phyloP scores from a whole-genome alignment of 2,797 vertebrate genomes.

The Scyliorhinus canicula region DNA sequence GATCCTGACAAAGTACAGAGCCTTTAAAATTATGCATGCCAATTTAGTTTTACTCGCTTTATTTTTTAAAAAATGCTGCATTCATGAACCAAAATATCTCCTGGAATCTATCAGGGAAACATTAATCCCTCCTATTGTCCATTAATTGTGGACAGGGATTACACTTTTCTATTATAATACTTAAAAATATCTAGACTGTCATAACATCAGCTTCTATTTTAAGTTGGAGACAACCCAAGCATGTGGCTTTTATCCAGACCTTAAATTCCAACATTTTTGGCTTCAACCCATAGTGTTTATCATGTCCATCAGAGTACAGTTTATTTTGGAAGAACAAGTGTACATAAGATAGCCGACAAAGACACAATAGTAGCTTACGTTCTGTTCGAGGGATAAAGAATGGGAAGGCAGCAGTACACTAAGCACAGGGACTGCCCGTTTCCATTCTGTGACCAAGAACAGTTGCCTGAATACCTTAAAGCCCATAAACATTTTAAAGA shows the following conservation, averaged over 20 bases:
- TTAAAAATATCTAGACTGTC: conserved; percentile 16
- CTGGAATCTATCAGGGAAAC: not conserved
- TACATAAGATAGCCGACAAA: not conserved
- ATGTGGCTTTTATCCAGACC: not conserved
- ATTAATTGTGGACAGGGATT: not conserved
- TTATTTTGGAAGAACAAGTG: conserved; percentile 25
- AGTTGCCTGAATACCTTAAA: not conserved
- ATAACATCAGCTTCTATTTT: conserved; percentile 8
- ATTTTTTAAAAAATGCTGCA: not conserved
- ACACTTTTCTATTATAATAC: conserved; percentile 29
- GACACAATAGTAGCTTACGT: not conserved
- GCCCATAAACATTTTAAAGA: not conserved
- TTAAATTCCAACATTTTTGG: conserved; percentile 10
- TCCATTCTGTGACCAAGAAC: not conserved
- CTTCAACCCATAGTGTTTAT: not conserved
- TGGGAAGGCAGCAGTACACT: not conserved
- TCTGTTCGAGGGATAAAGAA: not conserved
- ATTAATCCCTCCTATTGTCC: not conserved
- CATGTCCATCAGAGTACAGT: conserved; percentile 8
- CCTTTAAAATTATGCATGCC: not conserved
- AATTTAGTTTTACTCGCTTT: not conserved
- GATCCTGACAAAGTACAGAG: no score
- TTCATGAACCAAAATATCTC: not conserved
- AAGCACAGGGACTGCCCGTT: not conserved
- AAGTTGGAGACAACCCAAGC: conserved; percentile 23